These are phyloP conservation scores for Monochamus saltuarius DNA, from an alignment of 1,140 invertebrate genomes.

Conservation along the genomic window DNA sequence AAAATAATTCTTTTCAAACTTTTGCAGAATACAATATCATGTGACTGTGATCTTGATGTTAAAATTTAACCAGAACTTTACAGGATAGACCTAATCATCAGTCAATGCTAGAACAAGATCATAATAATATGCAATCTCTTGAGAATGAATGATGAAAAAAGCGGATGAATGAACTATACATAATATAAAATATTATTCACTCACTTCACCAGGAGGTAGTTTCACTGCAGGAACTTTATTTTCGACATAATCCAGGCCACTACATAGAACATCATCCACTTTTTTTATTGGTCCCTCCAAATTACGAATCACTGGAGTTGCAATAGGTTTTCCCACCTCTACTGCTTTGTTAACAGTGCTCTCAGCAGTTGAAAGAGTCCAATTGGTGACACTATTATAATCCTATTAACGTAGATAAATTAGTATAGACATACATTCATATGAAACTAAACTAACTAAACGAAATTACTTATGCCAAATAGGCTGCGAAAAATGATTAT, in stretches of 20 bases:
- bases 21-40: too few relatives aligned
- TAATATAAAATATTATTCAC: not conserved
- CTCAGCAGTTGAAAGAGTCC: slow-evolving; percentile 60
- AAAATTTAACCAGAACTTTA: too few relatives aligned
- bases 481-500: too few relatives aligned
- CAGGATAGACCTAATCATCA: too few relatives aligned
- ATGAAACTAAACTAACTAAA: too few relatives aligned
- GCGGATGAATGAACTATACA: not conserved
- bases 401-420: too few relatives aligned
- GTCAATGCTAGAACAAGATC: too few relatives aligned
- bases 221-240: slow-evolving; percentile 56
- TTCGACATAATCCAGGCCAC: slow-evolving; percentile 55
- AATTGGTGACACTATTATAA: slow-evolving; percentile 58
- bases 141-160: not conserved
- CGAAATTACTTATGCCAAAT: too few relatives aligned
- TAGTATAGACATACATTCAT: too few relatives aligned
- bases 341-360: slow-evolving; percentile 53
- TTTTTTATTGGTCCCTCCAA: slow-evolving; percentile 54
- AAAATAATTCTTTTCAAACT: too few relatives aligned
- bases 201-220: slow-evolving; percentile 54
- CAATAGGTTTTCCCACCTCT: slow-evolving; percentile 53
- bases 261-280: slow-evolving; percentile 54
- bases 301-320: slow-evolving; percentile 55
- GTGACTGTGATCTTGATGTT: too few relatives aligned
- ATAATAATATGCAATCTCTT: not conserved